Percentiles rank a stretch among this genome's conserved stretches.
Evolutionary conservation across 2,113 vertebrate species (phyloP).

Genomic region (Scomber colias): DNA sequence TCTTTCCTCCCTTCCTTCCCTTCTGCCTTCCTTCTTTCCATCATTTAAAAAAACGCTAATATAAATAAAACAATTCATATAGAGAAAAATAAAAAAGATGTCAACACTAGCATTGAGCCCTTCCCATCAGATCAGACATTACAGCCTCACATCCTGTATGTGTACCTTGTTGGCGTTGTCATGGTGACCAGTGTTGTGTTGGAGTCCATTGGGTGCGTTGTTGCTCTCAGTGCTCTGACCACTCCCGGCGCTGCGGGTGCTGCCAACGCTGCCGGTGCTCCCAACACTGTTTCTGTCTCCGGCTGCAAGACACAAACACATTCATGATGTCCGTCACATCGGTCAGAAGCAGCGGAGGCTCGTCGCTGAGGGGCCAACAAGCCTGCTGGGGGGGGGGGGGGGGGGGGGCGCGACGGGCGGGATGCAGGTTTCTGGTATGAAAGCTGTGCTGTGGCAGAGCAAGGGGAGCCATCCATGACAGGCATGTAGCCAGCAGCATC

Average conservation of each 20-base stretch:
- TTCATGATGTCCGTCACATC: too few relatives aligned
- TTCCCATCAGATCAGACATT: too few relatives aligned
- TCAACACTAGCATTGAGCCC: too few relatives aligned
- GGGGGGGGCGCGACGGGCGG: neutral
- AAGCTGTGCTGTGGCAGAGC: constrained; percentile 40
- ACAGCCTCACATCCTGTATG: too few relatives aligned
- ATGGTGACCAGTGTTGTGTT: constrained; percentile 46
- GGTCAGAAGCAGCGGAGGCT: constrained; percentile 29
- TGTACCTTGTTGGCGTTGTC: constrained; percentile 71
- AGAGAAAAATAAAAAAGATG: too few relatives aligned
- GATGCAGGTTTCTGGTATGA: constrained; percentile 35
- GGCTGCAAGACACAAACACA: constrained; percentile 75
- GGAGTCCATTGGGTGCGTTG: constrained; percentile 78
- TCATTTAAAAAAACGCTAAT: too few relatives aligned
- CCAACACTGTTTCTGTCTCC: constrained; percentile 96
- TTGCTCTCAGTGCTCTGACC: constrained; percentile 95
- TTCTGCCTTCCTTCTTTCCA: too few relatives aligned
- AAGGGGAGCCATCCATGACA: constrained; percentile 18
- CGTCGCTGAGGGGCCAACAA: neutral
- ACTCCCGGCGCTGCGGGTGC: constrained; percentile 94
- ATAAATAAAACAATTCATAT: too few relatives aligned
- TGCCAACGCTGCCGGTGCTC: constrained; percentile 93
- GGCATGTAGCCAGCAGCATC: constrained; percentile 18
- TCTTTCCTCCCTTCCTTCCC: too few relatives aligned
- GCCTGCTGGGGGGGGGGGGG: constrained; percentile 2